Evolutionary conservation across 2,113 vertebrate genomes (phyloP).

Genomic region (Scolopax mira): DNA sequence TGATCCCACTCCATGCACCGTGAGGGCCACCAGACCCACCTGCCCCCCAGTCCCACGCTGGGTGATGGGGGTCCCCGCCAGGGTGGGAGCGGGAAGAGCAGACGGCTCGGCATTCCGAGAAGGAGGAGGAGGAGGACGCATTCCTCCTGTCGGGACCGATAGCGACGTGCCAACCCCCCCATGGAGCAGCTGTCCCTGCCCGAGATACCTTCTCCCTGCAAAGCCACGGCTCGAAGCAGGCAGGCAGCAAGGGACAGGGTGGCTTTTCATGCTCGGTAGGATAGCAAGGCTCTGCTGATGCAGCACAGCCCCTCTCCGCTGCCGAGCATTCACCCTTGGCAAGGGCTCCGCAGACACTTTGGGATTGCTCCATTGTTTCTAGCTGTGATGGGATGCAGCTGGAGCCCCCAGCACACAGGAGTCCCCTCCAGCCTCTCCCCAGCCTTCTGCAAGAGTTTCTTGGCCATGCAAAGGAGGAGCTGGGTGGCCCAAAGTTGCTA

Average conservation of each 20-base stretch:
- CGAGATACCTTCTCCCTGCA: not conserved
- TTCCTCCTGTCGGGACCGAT: not conserved
- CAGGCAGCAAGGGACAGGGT: not conserved
- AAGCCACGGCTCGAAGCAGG: not conserved
- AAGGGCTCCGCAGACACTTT: not conserved
- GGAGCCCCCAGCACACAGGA: not conserved
- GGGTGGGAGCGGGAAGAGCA: rapidly evolving
- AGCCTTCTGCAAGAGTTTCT: not conserved
- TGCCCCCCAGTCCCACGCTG: not conserved
- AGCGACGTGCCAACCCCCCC: not conserved
- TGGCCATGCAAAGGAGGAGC: not conserved
- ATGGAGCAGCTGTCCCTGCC: not conserved
- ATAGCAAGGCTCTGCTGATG: not conserved
- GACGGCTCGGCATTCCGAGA: not conserved
- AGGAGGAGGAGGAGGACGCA: not conserved
- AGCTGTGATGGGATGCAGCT: not conserved
- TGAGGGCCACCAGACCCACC: not conserved
- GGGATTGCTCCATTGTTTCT: not conserved
- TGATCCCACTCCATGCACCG: rapidly evolving
- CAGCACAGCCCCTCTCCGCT: not conserved
- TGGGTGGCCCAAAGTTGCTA: not conserved
- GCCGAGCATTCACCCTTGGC: not conserved
- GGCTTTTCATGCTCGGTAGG: not conserved
- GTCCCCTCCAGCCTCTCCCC: not conserved
- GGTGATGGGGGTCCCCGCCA: not conserved